A percentile compares a stretch with the other conserved stretches of the same genome.
These are phyloP conservation scores for Odontothrips loti DNA, from an alignment of 2,888 invertebrate species.

Conservation along the genomic window DNA sequence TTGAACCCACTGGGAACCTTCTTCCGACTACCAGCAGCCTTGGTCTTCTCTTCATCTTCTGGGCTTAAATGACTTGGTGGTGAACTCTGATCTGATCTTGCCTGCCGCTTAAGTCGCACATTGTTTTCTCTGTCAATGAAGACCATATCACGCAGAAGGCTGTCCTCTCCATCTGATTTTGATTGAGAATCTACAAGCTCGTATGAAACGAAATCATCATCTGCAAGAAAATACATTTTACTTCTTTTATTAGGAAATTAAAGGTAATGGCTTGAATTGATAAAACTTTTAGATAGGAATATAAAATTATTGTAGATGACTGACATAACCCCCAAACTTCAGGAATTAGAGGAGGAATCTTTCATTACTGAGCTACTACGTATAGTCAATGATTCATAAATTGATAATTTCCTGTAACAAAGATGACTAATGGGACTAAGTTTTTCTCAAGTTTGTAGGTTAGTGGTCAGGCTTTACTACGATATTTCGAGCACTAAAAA, in stretches of 20 bases:
- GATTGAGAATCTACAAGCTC: conserved; percentile 12
- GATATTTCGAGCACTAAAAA: too few species aligned
- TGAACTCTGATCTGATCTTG: not conserved
- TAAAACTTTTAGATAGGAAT: not conserved
- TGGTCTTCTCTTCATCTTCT: not conserved
- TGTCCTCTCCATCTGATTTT: not conserved
- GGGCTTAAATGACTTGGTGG: not conserved
- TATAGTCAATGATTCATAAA: too few species aligned
- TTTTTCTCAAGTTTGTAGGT: too few species aligned
- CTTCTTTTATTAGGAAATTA: not conserved
- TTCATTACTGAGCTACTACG: too few species aligned
- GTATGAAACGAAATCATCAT: conserved; percentile 4
- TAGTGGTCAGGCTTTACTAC: too few species aligned
- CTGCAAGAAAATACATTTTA: not conserved
- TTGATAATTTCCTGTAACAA: too few species aligned
- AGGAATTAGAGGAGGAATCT: too few species aligned
- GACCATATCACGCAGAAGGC: not conserved
- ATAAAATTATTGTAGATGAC: too few species aligned
- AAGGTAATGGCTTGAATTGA: not conserved
- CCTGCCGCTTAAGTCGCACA: not conserved
- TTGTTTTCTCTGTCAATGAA: not conserved
- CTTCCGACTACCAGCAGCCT: not conserved
- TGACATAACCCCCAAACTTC: too few species aligned
- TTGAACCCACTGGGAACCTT: conserved; percentile 1
- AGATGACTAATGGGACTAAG: too few species aligned